Base-by-base conservation (phyloP, 2,113 vertebrate genomes). In the Artemisiospiza belli region DNA sequence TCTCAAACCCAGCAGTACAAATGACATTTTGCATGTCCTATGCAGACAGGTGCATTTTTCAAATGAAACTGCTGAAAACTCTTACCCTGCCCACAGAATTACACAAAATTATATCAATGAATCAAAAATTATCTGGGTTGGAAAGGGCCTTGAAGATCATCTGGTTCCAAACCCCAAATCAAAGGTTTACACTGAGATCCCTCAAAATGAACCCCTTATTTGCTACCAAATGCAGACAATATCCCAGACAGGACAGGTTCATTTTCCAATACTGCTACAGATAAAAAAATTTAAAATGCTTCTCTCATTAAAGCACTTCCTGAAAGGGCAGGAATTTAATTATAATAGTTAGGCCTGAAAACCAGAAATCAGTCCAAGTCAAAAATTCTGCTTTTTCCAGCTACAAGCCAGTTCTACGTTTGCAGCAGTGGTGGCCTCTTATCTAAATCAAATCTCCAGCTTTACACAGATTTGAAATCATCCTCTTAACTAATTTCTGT, bases 321-420 rank as follows among this genome's bases (percentile, higher is more conserved):
- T 9, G 3, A 82, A 94, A 78, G 49, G 43, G 6, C 25, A 85
- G 49, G 76, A 80, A 62, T 85, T 41, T 43, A 66, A 79, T 54
- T 76, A 24, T 52, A 92, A 46, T 37, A 41, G 23, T 52, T 66
- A 81, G 33, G 43, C 37, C 82, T 91, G 78, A 83, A 91, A 75
- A 85, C 7, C 15, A 76, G 72, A 72, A 75, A 28, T 62, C 37
- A 75, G 61, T 47, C 23, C 4, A 6, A 66, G 74, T 64, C 3
- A 75, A 79, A 95, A 89, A 62, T 55, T 41, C 70, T 80, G n/a
- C 33, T 83, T 82, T 94, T 69, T 51, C 54, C 58, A 80, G 51
- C 64, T 75, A 17, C 35, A 83, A 77, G 83, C 30, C 47, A 77
- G 51, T 58, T 59, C 55, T 83, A 44, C 0, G 0, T 20, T 70